Evolutionary conservation across 2,113 vertebrate species (phyloP), one percentile per base, ranked within the genome.

Genomic region (Thunnus maccoyii): DNA sequence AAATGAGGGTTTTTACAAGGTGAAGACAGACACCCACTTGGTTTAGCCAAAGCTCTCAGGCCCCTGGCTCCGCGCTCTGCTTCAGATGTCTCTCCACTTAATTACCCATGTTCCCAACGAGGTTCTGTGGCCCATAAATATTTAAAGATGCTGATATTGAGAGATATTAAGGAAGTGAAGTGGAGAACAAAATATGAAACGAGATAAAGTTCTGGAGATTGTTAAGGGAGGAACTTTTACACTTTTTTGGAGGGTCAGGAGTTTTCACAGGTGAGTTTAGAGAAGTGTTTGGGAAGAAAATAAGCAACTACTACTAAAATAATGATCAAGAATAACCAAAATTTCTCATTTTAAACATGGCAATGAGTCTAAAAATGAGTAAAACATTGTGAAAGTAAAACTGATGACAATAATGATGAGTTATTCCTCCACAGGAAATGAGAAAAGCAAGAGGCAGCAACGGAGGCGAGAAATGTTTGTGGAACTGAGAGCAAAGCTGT

Each of bases 71-170:
- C 10, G 7, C 11, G 8, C 62, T 66, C 36, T 1, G 30, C 68
- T 68, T 84, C 74, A 67, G 81, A 86, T 72, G 81, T 78, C 47
- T 83, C 68, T 70, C 41, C 72, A 44, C 72, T 88, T 89, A 88
- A 90, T 92, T 86, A 90, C 56, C 77, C 58, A 58, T 1, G 50
- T 32, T 74, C 69, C 82, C 68, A 48, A 18, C 1, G 20, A 87
- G 74, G 0, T n/a, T 68, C 66, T 16, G 65, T 1, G 62, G 13
- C 6, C 32, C 68, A 70, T 90, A 17, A 72, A 92, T 92, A 89
- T 90, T 88, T 91, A 84, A 88, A 73, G 58, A 62, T 61, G 63
- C 77, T 88, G 77, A 82, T 80, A 79, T 79, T 84, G 70, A 82
- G 69, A 65, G 61, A 68, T 68, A 80, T 76, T 79, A 63, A 58